Evolutionary conservation across 2,888 invertebrate species (phyloP).

Genomic region (Agrochola litura): DNA sequence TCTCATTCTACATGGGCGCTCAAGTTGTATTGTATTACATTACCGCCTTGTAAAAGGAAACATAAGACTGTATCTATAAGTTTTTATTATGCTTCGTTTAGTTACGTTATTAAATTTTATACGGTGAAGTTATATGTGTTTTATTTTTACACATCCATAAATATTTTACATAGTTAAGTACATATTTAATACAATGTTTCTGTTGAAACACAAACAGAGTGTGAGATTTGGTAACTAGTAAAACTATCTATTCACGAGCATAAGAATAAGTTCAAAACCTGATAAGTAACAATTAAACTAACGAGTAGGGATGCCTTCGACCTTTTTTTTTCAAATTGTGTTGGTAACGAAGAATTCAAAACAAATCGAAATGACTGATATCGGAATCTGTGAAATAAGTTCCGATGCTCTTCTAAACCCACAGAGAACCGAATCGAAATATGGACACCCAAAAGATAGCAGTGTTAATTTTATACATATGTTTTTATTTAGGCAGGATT

Average conservation of each 20-base stretch:
- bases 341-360: background rate
- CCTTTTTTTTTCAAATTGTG: background rate
- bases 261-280: background rate
- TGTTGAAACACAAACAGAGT: background rate
- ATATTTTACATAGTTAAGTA: background rate
- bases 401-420: background rate
- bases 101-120: constrained; percentile 15
- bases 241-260: background rate
- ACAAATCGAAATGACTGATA: background rate
- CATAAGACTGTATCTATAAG: constrained; percentile 8
- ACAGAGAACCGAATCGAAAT: background rate
- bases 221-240: background rate
- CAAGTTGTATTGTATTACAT: constrained; percentile 78
- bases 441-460: background rate
- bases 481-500: background rate
- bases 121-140: constrained; percentile 32
- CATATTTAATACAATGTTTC: background rate
- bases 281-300: background rate
- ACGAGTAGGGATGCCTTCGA: background rate
- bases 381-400: background rate
- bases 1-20: constrained; percentile 81
- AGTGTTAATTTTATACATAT: background rate
- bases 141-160: constrained; percentile 24
- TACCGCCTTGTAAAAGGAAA: constrained; percentile 68
- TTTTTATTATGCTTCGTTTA: constrained; percentile 7